These are phyloP conservation scores for Bombylius discolor DNA, from an alignment of 2,888 invertebrate genomes.

Conservation along the genomic window DNA sequence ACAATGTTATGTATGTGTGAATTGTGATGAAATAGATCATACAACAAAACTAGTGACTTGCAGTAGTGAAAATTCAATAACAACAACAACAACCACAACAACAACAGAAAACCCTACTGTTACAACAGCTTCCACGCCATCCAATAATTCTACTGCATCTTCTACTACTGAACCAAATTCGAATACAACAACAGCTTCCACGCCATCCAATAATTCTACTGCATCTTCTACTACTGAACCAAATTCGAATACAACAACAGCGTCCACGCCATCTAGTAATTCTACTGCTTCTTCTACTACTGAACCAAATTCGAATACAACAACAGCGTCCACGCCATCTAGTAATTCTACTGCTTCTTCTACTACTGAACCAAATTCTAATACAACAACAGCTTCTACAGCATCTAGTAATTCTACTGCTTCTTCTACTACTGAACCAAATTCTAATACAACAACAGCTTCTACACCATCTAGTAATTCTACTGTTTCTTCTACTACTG, in stretches of 20 bases:
- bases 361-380: not conserved
- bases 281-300: constrained; percentile 6
- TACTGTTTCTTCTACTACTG: constrained; percentile 1
- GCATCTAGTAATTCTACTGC: constrained; percentile 14
- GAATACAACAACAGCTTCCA: constrained; percentile 4
- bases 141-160: constrained; percentile 2
- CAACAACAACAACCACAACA: not conserved
- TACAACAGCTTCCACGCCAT: not conserved
- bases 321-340: not conserved
- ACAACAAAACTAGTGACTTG: not conserved
- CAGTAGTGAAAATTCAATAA: no score
- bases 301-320: no score
- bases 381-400: constrained; percentile 13
- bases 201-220: constrained; percentile 8
- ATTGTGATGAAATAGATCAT: not conserved
- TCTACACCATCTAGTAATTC: not conserved
- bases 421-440: constrained; percentile 2
- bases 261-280: constrained; percentile 10
- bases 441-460: not conserved
- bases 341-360: not conserved
- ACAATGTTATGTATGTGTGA: not conserved
- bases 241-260: constrained; percentile 1
- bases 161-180: not conserved
- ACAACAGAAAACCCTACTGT: not conserved
- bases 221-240: constrained; percentile 5